Conservation (phyloP, 1,140 invertebrate genomes). For the Drosophila micromelanica region DNA sequence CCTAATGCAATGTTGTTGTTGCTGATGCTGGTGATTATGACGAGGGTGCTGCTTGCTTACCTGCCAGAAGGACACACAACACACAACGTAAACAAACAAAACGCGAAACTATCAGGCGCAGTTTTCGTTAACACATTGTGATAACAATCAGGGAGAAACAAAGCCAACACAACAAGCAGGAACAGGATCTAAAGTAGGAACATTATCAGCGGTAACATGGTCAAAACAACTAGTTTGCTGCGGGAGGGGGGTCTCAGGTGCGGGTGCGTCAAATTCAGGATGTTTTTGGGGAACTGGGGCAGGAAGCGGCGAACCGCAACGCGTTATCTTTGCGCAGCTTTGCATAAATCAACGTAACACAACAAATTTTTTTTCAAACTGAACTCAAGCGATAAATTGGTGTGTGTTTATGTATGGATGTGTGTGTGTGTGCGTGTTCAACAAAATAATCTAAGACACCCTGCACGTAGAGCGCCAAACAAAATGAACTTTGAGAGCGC, state of each 20-base stretch:
- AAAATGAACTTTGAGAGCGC: conserved; percentile 67
- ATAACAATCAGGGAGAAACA: conserved; percentile 74
- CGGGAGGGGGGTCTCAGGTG: background rate
- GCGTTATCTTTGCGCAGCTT: conserved; percentile 74
- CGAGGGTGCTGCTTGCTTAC: conserved; percentile 68
- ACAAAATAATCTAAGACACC: conserved; percentile 66
- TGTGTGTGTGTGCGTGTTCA: conserved; percentile 21
- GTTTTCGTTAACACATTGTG: conserved; percentile 53
- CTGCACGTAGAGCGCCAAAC: conserved; percentile 53
- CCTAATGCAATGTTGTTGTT: conserved; percentile 47
- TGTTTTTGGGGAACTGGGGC: background rate
- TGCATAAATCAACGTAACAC: conserved; percentile 74
- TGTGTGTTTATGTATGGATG: conserved; percentile 6
- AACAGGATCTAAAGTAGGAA: conserved; percentile 16
- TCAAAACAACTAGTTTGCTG: conserved; percentile 44
- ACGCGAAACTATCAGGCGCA: conserved; percentile 58
- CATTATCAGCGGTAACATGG: conserved; percentile 29
- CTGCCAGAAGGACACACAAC: conserved; percentile 3
- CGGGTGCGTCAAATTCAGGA: background rate
- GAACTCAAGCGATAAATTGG: conserved; percentile 80
- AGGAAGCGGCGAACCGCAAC: conserved; percentile 55
- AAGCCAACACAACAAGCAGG: conserved; percentile 49
- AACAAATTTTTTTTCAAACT: conserved; percentile 51
- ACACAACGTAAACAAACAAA: conserved; percentile 38
- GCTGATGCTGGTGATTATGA: conserved; percentile 46